A percentile compares a stretch with the other conserved stretches of the same genome.
Evolutionary conservation across 2,797 vertebrate species (phyloP).

Genomic region (Hydrolagus colliei): DNA sequence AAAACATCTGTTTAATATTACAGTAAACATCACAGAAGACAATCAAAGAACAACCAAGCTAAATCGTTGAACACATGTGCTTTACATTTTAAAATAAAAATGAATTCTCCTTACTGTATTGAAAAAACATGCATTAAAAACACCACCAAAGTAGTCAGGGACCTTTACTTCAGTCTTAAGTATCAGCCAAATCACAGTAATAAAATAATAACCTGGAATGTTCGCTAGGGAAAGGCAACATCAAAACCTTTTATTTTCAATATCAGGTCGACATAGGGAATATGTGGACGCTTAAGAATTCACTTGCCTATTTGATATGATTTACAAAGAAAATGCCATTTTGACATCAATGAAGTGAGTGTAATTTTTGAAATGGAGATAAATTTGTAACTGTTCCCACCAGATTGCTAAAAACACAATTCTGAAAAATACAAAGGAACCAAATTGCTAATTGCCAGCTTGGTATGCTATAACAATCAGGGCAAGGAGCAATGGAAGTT

Average conservation of each 20-base stretch:
- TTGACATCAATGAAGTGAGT: not conserved
- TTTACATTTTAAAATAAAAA: too few species aligned
- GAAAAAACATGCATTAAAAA: too few species aligned
- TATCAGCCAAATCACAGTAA: too few species aligned
- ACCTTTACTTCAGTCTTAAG: too few species aligned
- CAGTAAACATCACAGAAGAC: too few species aligned
- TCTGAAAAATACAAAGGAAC: not conserved
- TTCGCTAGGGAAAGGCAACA: too few species aligned
- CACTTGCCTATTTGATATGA: not conserved
- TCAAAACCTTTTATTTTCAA: not conserved
- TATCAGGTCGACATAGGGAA: not conserved
- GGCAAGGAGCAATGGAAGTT: not conserved
- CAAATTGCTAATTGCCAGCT: constrained; percentile 19
- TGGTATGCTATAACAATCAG: not conserved
- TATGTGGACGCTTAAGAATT: not conserved
- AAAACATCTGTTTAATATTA: too few species aligned
- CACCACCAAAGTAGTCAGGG: too few species aligned
- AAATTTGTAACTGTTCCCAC: not conserved
- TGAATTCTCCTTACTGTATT: too few species aligned
- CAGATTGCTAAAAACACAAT: not conserved
- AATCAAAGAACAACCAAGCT: too few species aligned
- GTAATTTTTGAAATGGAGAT: constrained; percentile 6
- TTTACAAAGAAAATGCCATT: not conserved
- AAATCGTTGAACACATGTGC: too few species aligned
- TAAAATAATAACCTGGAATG: too few species aligned